Evolutionary conservation across 2,888 invertebrate genomes (phyloP).

Genomic region (Tinea semifulvella): DNA sequence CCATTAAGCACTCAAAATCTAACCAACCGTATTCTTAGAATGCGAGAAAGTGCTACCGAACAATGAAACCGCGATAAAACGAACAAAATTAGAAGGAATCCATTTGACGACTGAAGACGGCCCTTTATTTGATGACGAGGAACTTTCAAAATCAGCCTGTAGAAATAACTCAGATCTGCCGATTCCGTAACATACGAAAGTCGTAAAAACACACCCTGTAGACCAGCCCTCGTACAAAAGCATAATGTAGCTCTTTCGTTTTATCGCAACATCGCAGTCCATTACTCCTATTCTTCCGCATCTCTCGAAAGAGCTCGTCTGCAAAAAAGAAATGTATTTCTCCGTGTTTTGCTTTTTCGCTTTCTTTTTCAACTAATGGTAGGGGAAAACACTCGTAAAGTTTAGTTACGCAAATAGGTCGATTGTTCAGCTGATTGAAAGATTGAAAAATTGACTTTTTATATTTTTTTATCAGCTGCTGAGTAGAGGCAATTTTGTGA

Average conservation of each 20-base stretch:
- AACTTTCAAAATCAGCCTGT: slow-evolving; percentile 51
- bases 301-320: background rate
- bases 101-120: slow-evolving; percentile 35
- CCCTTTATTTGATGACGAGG: slow-evolving; percentile 39
- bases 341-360: slow-evolving; percentile 22
- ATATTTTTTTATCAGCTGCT: slow-evolving; percentile 28
- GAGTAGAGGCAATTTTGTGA: too few relatives aligned
- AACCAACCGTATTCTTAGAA: background rate
- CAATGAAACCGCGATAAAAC: slow-evolving; percentile 6
- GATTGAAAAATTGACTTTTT: slow-evolving; percentile 44
- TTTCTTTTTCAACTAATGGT: slow-evolving; percentile 32
- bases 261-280: slow-evolving; percentile 5
- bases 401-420: slow-evolving; percentile 48
- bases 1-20: background rate
- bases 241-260: background rate
- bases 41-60: background rate
- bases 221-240: background rate
- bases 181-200: slow-evolving; percentile 49
- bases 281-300: slow-evolving; percentile 8
- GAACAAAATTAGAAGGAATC: slow-evolving; percentile 1
- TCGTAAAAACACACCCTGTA: slow-evolving; percentile 43
- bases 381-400: slow-evolving; percentile 36
- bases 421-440: slow-evolving; percentile 53
- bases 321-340: background rate
- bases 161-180: slow-evolving; percentile 38